Base-by-base conservation (phyloP, 2,888 invertebrate species). In the Coelogynopora nodosa region DNA sequence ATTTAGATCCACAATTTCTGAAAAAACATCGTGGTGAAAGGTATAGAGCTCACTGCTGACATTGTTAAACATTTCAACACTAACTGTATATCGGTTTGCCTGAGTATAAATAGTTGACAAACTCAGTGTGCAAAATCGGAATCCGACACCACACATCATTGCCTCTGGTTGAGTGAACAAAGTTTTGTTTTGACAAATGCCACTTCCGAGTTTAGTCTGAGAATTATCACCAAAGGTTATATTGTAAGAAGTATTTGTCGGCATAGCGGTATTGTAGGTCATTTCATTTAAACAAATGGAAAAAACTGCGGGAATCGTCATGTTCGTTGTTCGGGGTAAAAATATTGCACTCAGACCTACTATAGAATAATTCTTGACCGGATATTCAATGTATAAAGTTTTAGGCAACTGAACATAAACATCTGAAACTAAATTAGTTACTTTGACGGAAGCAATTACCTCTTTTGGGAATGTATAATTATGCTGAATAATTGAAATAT, bases 191-290 rank as follows among this genome's bases (percentile, higher is more conserved):
- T 74, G 74, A 26, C 74, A 74, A 23, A 74, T 74, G 5, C 10
- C 74, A 74, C 74, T 74, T 74, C 74, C 74, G 23, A 74, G 2
- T 74, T n/a, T 23, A 13, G 27, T 2, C 23, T 10, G 74, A 13
- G 74, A 13, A 74, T 74, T 13, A 23, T 74, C 74, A 5, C 74
- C 74, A 74, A 74, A 74, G 5, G 74, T 23, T 13, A 74, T 23
- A 23, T 74, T 74, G 74, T 74, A 74, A 74, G 74, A 74, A 23
- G 74, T 23, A 74, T 74, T 74, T 74, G 74, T 74, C 2, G 74
- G 74, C 74, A 74, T 74, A 26, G 2, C 5, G 2, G 18, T 13
- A 23, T 10, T 13, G 23, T 23, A 74, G 23, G 23, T 23, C 18
- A 2, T 74, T 74, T 74, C 23, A 5, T 74, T 74, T 74, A 74